Percentiles rank a stretch among this genome's conserved stretches.
phyloP scores from a whole-genome alignment of 1,140 invertebrate genomes.

The Halictus rubicundus region DNA sequence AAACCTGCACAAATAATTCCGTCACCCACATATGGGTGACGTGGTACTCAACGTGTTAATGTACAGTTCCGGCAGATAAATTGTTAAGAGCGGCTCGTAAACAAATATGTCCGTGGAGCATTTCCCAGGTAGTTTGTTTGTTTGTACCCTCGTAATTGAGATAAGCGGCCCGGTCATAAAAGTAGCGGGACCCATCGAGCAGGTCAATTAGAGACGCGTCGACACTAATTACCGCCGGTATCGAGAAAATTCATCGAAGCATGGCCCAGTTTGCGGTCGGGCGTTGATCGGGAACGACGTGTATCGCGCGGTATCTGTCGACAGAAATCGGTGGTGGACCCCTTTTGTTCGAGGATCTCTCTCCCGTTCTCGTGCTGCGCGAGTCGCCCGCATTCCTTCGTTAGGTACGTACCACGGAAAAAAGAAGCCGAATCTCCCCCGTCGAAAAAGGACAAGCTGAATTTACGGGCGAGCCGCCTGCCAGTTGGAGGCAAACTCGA shows the following conservation, averaged over 20 bases:
- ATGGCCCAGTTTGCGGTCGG: constrained; percentile 39
- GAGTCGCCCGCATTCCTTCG: constrained; percentile 60
- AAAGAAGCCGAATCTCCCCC: constrained; percentile 19
- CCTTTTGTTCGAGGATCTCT: constrained; percentile 56
- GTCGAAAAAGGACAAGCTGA: constrained; percentile 36
- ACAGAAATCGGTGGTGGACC: constrained; percentile 33
- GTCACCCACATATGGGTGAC: too few species aligned
- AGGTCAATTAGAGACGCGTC: constrained; percentile 1
- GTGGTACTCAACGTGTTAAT: too few species aligned
- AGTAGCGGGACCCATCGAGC: not conserved
- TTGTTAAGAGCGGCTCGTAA: too few species aligned
- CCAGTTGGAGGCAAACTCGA: constrained; percentile 39
- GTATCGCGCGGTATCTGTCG: constrained; percentile 2
- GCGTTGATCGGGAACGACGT: not conserved
- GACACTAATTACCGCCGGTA: constrained; percentile 5
- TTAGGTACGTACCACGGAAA: constrained; percentile 33
- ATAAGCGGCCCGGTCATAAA: not conserved
- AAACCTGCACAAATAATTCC: too few species aligned
- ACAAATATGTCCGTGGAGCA: too few species aligned
- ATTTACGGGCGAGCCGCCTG: constrained; percentile 47
- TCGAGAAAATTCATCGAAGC: constrained; percentile 26
- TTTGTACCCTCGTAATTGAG: too few species aligned
- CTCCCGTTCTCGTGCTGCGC: constrained; percentile 20
- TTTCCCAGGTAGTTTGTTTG: too few species aligned
- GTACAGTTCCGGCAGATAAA: too few species aligned